Conservation (phyloP, 2,888 invertebrate genomes). For the Diarsia brunnea region DNA sequence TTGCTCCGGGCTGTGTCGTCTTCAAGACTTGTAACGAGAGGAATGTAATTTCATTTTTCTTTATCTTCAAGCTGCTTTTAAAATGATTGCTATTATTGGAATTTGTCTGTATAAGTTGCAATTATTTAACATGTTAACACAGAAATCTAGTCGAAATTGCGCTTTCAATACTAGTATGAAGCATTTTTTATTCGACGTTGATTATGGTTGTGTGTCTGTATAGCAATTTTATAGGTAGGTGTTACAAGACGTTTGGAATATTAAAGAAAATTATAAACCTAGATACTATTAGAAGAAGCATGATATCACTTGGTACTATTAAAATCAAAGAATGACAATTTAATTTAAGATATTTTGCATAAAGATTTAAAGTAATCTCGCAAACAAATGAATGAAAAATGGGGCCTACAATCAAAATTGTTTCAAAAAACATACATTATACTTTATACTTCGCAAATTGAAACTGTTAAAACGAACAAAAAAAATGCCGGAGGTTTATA, state of each 20-base stretch:
- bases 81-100: neutral
- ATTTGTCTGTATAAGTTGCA: neutral
- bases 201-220: neutral
- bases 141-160: neutral
- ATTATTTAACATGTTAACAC: neutral
- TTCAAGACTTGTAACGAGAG: neutral
- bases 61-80: neutral
- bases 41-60: neutral
- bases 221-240: neutral
- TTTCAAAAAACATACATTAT: neutral
- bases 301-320: neutral
- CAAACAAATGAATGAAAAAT: neutral
- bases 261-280: too few species aligned
- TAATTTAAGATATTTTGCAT: neutral
- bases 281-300: neutral
- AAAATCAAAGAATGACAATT: neutral
- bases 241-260: too few species aligned
- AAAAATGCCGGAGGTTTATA: constrained; percentile 36
- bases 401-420: neutral
- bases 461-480: constrained; percentile 43
- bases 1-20: neutral
- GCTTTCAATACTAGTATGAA: too few species aligned
- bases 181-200: neutral
- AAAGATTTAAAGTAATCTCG: neutral
- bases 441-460: constrained; percentile 19